Base-by-base conservation (phyloP, 2,113 vertebrate species). In the Choloepus hoffmanni region DNA sequence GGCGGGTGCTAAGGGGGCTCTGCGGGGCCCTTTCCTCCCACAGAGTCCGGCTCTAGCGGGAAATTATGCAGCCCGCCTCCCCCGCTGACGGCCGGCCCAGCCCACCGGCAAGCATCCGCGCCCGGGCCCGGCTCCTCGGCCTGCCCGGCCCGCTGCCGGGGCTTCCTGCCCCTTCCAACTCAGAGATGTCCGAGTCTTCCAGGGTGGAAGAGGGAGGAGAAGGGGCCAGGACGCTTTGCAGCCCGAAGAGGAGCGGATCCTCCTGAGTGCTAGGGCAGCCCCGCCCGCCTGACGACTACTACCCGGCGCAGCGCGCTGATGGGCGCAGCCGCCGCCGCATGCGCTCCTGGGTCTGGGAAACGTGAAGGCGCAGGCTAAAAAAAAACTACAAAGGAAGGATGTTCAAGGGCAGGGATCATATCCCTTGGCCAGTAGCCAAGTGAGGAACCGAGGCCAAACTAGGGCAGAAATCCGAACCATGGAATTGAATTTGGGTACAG, bases 321-420 rank as follows among this genome's bases (percentile, higher is more conserved):
- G 85, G 76, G 89, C 95, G 95, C 88, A 43, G 96, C 82, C 68
- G 45, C 85, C 5, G 85, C 85, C 6, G 85, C 86, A 12, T 94
- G 87, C 85, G 93, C 89, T 65, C 74, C 87, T 26, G 70, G 23
- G 77, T 70, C 76, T 74, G 95, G 88, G 90, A 89, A 76, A 67
- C 94, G 79, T 36, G 60, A 63, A 26, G 73, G 87, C 94, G 90
- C 96, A 45, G 92, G 50, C 50, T 43, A 1, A 62, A 50, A n/a
- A 43, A n/a, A 60, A 48, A 48, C 85, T 72, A 97, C 96, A 98
- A 97, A 97, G 97, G 96, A 97, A 97, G 97, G 97, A 95, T 96
- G 88, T 16, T 96, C 96, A 98, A 97, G 97, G 97, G 96, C 96
- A 97, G 81, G 60, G 30, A 83, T 91, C 83, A 1, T 74, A 67